Conservation (phyloP, 1,140 invertebrate genomes). For the Drosophila repleta region DNA sequence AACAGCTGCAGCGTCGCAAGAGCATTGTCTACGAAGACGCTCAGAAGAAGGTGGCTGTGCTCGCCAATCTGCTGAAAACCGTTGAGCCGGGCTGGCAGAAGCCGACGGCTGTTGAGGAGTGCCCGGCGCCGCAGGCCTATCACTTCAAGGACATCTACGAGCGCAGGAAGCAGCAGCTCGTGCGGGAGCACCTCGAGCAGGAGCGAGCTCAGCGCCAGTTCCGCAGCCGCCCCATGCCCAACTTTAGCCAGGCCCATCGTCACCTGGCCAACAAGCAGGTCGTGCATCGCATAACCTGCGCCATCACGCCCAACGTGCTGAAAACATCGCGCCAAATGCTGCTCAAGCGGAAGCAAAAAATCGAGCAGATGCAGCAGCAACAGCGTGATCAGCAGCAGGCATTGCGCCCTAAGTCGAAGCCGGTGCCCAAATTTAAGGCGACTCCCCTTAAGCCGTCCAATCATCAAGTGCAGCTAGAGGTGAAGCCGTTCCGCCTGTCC, state of each 20-base stretch:
- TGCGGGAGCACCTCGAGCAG: constrained; percentile 22
- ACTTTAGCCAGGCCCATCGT: constrained; percentile 52
- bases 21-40: constrained; percentile 20
- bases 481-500: constrained; percentile 51
- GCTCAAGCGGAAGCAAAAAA: constrained; percentile 27
- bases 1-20: constrained; percentile 27
- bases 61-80: constrained; percentile 20
- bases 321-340: constrained; percentile 31
- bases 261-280: constrained; percentile 7
- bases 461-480: constrained; percentile 1
- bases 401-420: constrained; percentile 9
- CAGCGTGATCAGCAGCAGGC: constrained; percentile 36
- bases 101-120: not conserved
- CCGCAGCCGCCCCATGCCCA: constrained; percentile 67
- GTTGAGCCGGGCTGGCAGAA: not conserved
- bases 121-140: constrained; percentile 46
- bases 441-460: constrained; percentile 28
- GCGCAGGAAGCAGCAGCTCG: constrained; percentile 36
- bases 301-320: constrained; percentile 62
- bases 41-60: constrained; percentile 17
- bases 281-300: constrained; percentile 52
- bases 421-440: constrained; percentile 11
- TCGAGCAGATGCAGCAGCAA: constrained; percentile 21
- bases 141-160: constrained; percentile 68
- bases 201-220: constrained; percentile 59